These are phyloP conservation scores for Gymnogyps californianus DNA, from an alignment of 2,113 vertebrate genomes.

Conservation along the genomic window DNA sequence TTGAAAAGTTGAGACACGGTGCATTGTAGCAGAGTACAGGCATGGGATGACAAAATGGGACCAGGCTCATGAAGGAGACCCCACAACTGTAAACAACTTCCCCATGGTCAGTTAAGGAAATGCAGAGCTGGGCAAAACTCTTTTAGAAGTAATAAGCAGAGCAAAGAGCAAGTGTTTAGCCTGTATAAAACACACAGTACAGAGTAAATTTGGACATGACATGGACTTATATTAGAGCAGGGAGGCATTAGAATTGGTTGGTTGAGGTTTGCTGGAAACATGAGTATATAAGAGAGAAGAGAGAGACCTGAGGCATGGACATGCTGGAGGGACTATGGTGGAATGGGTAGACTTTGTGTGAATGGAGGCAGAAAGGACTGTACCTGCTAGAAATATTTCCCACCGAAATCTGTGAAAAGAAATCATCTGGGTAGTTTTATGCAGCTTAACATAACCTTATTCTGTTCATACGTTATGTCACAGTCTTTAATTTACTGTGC, in stretches of 20 bases:
- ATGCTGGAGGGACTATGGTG: accelerated
- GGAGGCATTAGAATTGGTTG: background rate
- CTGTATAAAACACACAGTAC: background rate
- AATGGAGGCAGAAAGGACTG: background rate
- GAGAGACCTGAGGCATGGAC: background rate
- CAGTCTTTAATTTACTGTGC: background rate
- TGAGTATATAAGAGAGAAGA: background rate
- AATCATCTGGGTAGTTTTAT: background rate
- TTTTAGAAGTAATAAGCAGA: background rate
- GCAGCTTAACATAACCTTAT: background rate
- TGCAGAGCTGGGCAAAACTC: background rate
- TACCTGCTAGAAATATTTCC: background rate
- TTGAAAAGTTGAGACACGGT: background rate
- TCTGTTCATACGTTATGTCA: background rate
- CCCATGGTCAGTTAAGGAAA: background rate
- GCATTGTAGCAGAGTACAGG: background rate
- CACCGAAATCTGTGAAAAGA: background rate
- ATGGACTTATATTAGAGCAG: background rate
- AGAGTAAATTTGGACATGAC: background rate
- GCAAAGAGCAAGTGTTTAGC: background rate
- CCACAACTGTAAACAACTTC: background rate
- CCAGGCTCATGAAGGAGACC: background rate
- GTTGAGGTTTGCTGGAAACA: background rate
- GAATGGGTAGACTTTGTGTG: background rate
- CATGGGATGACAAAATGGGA: background rate